These are phyloP conservation scores for Varanus salvator DNA, from an alignment of 2,113 vertebrate genomes.

Conservation along the genomic window DNA sequence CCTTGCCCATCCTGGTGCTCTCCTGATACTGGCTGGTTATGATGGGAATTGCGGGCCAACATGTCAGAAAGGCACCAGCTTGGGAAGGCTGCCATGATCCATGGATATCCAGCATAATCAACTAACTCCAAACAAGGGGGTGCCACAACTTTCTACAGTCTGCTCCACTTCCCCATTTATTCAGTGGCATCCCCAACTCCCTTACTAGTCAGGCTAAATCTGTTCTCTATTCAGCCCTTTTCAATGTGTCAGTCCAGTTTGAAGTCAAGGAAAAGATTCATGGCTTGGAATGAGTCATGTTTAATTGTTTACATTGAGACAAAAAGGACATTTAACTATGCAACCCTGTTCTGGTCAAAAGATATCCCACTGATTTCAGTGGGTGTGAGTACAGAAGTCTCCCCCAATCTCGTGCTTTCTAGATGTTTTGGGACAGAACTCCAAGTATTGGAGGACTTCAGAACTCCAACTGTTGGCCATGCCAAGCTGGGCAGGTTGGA, in stretches of 20 bases:
- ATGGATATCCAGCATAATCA: not conserved
- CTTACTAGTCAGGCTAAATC: not conserved
- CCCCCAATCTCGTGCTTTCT: too few species aligned
- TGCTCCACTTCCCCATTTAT: not conserved
- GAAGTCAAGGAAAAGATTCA: not conserved
- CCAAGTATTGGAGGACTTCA: too few species aligned
- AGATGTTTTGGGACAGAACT: too few species aligned
- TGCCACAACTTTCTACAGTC: not conserved
- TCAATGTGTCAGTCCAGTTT: not conserved
- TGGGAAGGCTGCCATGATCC: not conserved
- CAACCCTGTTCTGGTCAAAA: not conserved
- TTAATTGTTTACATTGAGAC: not conserved
- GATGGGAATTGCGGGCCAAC: too few species aligned
- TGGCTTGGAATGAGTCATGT: not conserved
- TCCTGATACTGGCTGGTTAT: too few species aligned
- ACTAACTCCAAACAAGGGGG: not conserved
- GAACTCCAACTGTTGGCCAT: too few species aligned
- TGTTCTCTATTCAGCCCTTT: not conserved
- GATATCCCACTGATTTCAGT: not conserved
- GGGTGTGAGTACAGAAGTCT: too few species aligned
- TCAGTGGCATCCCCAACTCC: not conserved
- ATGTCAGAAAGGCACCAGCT: not conserved
- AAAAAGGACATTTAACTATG: not conserved
- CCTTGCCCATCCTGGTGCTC: not conserved
- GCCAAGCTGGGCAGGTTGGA: too few species aligned